These are phyloP conservation scores for Rhagologus leucostigma DNA, from an alignment of 2,113 vertebrate genomes.

Conservation along the genomic window DNA sequence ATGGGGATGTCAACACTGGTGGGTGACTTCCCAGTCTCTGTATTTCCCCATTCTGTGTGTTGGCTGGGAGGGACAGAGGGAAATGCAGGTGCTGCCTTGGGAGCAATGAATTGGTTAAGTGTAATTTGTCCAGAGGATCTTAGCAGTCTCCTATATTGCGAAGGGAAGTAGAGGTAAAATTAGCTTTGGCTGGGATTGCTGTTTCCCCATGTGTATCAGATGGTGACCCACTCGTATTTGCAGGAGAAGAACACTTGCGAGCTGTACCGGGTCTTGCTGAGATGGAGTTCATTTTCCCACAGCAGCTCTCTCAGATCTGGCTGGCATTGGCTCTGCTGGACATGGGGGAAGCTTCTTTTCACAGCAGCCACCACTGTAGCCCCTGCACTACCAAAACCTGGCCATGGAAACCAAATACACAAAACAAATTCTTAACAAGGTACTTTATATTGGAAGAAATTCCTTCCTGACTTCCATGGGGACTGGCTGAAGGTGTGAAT, in stretches of 20 bases:
- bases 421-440: not conserved
- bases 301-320: not conserved
- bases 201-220: not conserved
- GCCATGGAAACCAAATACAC: not conserved
- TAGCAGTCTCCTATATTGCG: not conserved
- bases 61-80: not conserved
- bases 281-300: not conserved
- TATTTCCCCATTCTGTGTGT: not conserved
- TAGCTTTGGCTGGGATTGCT: not conserved
- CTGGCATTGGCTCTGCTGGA: not conserved
- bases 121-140: not conserved
- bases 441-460: not conserved
- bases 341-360: not conserved
- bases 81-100: not conserved
- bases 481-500: not conserved
- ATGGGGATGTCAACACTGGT: not conserved
- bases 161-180: not conserved
- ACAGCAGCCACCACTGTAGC: not conserved
- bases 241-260: not conserved
- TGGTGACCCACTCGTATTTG: not conserved
- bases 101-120: not conserved
- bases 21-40: not conserved
- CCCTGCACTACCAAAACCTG: not conserved
- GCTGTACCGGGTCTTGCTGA: not conserved
- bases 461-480: not conserved